Percentiles rank a stretch among this genome's conserved stretches.
These are phyloP conservation scores for Nephrotoma guestfalica DNA, from an alignment of 2,888 invertebrate species.

Conservation along the genomic window DNA sequence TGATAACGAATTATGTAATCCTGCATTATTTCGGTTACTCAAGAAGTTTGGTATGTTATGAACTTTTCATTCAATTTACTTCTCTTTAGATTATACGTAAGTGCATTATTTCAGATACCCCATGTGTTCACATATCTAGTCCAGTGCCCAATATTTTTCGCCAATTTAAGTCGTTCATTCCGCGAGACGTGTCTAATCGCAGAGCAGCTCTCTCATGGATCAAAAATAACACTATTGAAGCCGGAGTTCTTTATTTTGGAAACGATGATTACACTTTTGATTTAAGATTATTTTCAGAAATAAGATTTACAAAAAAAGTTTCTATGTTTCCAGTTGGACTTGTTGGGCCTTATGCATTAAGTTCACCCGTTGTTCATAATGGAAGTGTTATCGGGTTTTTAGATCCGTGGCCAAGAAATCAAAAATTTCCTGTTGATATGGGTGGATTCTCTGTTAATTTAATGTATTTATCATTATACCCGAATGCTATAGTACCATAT, in stretches of 20 bases:
- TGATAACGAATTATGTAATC: constrained; percentile 45
- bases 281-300: constrained; percentile 53
- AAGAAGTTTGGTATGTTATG: constrained; percentile 27
- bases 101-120: constrained; percentile 32
- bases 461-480: constrained; percentile 36
- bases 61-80: not conserved
- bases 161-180: constrained; percentile 32
- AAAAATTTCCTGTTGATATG: constrained; percentile 66
- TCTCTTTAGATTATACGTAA: not conserved
- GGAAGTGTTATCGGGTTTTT: constrained; percentile 50
- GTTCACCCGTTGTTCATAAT: constrained; percentile 47
- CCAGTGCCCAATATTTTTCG: constrained; percentile 47
- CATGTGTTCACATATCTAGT: constrained; percentile 46
- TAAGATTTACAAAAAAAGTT: constrained; percentile 50
- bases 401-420: constrained; percentile 55
- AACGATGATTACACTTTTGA: constrained; percentile 66
- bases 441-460: constrained; percentile 67
- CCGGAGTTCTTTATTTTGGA: constrained; percentile 57
- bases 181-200: constrained; percentile 56
- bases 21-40: constrained; percentile 37
- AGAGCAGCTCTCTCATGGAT: constrained; percentile 54
- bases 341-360: constrained; percentile 52
- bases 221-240: constrained; percentile 35
- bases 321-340: constrained; percentile 76
- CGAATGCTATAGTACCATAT: constrained; percentile 52